Evolutionary conservation across 2,113 vertebrate genomes (phyloP).

Genomic region (Gnathonemus echidnorhynchus): DNA sequence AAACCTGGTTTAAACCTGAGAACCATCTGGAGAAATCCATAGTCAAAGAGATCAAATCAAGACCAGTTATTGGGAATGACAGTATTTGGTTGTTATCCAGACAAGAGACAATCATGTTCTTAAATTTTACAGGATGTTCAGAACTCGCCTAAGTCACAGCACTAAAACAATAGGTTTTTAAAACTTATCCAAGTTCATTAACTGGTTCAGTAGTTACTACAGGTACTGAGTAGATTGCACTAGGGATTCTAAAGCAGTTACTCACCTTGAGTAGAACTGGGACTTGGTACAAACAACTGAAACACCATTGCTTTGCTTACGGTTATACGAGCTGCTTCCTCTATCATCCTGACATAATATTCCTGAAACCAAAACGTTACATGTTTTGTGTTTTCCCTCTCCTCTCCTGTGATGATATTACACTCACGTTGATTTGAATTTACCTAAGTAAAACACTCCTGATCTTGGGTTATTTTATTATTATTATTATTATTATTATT

Average conservation of each 20-base stretch:
- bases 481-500: not conserved
- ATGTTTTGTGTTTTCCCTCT: not conserved
- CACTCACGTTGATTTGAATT: not conserved
- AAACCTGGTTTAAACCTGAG: slow-evolving; percentile 4
- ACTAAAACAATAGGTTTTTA: not conserved
- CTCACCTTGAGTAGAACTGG: not conserved
- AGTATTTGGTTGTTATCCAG: not conserved
- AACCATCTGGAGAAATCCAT: not conserved
- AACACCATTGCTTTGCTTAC: not conserved
- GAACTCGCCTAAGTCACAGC: not conserved
- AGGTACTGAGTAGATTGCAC: not conserved
- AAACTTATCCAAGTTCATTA: not conserved
- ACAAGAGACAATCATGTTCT: not conserved
- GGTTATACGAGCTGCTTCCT: not conserved
- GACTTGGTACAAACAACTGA: not conserved
- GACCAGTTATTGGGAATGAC: not conserved
- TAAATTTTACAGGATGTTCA: not conserved
- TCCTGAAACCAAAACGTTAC: not conserved
- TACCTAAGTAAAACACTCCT: too few species aligned
- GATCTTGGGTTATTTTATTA: not conserved
- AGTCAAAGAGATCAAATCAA: not conserved
- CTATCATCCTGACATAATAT: not conserved
- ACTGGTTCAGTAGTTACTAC: not conserved
- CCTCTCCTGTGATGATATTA: not conserved
- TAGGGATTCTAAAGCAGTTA: not conserved